Conservation (phyloP, 2,888 invertebrate species). For the Catocala sponsa region DNA sequence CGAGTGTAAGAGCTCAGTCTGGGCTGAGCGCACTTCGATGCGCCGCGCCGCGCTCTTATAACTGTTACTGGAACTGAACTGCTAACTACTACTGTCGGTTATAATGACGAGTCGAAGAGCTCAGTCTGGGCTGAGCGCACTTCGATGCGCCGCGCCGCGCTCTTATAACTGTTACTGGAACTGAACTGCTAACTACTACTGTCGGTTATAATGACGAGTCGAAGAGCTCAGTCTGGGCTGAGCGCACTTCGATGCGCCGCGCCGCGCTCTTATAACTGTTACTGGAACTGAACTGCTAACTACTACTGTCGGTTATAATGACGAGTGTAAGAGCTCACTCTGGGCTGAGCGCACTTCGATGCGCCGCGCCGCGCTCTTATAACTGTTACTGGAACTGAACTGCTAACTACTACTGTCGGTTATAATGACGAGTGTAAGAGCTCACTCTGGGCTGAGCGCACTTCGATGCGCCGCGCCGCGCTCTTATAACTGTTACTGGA, state of each 20-base stretch:
- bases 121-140: not conserved
- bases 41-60: not conserved
- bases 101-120: not conserved
- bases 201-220: constrained; percentile 1
- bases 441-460: not conserved
- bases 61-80: too few species aligned
- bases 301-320: too few species aligned
- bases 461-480: not conserved
- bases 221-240: not conserved
- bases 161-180: too few species aligned
- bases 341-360: constrained; percentile 1
- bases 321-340: not conserved
- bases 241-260: not conserved
- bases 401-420: too few species aligned
- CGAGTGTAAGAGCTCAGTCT: not conserved
- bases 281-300: too few species aligned
- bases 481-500: too few species aligned
- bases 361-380: not conserved
- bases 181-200: too few species aligned
- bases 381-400: too few species aligned
- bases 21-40: not conserved
- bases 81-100: too few species aligned
- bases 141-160: not conserved
- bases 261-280: too few species aligned
- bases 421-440: not conserved